Evolutionary conservation across 2,797 vertebrate species (phyloP), one percentile per base, ranked within the genome.

Genomic region (Pseudochirops corinnae): DNA sequence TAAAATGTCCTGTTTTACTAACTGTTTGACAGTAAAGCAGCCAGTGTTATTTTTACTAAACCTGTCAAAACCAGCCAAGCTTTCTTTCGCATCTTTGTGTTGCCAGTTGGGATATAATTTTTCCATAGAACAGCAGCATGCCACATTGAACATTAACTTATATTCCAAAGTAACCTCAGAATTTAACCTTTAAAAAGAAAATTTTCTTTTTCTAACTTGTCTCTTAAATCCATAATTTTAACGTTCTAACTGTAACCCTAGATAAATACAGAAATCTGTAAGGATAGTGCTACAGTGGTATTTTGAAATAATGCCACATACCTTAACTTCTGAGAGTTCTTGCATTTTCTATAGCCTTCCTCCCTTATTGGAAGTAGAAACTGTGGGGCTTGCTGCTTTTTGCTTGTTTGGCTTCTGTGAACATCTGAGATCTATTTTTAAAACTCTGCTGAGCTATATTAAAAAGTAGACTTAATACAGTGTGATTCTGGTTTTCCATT

Each of bases 371-470:
- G 93, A 97, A 97, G 93, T 98, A 92, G 92, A 95, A 96, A 95
- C 96, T 95, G 93, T 98, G 97, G 95, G 98, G 91, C 95, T 96
- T 91, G 93, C 94, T 33, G 97, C 96, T 97, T 98, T 55, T 95
- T 98, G 98, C 96, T 95, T 96, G 4, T 98, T 98, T 94, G 90
- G 93, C 91, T 98, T 98, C 98, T 99, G 97, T 99, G 98, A 99
- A 99, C 98, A 99, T 99, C 99, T 99, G 99, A 99, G 93, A 93
- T 97, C 94, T 93, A 1, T 94, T 55, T 95, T 95, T 95, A 50
- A 26, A 92, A 87, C 24, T 95, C n/a, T 96, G 93, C 93, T 94
- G 57, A 13, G 90, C n/a, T 82, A 93, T 62, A 94, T 91, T 92
- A 39, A 60, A 90, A 91, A 96, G 13, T 55, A 95, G 56, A n/a